These are phyloP conservation scores for Rhipidura dahli DNA, from an alignment of 2,113 vertebrate species.

Conservation along the genomic window DNA sequence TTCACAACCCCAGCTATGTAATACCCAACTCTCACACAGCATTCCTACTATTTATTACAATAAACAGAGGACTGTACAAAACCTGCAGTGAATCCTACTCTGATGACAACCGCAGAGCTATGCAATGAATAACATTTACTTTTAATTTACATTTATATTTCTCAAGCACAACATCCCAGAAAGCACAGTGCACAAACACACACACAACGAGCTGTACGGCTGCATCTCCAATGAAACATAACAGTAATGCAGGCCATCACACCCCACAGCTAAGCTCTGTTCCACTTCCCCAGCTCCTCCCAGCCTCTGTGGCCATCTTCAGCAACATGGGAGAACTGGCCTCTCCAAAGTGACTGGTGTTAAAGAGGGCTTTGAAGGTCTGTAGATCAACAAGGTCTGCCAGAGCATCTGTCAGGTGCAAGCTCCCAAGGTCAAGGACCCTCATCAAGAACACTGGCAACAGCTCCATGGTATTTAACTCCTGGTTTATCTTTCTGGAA, in stretches of 20 bases:
- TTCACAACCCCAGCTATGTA: not conserved
- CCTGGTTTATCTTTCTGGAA: not conserved
- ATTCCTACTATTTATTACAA: not conserved
- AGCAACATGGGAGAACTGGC: not conserved
- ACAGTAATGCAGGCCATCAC: not conserved
- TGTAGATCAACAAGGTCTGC: not conserved
- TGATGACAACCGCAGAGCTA: not conserved
- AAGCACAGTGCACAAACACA: not conserved
- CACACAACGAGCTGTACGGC: fast-evolving
- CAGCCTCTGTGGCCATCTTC: not conserved
- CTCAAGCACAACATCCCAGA: not conserved
- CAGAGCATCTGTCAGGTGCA: not conserved
- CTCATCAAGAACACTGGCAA: not conserved
- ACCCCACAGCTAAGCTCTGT: not conserved
- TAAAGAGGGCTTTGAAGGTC: not conserved
- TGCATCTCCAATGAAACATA: fast-evolving
- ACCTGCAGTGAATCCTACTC: not conserved
- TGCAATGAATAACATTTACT: not conserved
- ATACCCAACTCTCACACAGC: fast-evolving
- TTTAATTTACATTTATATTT: not conserved
- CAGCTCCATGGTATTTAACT: not conserved
- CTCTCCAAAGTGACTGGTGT: not conserved
- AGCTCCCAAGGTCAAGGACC: slow-evolving; percentile 8
- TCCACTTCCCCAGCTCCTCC: not conserved
- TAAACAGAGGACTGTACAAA: not conserved